A percentile compares a stretch with the other conserved stretches of the same genome.
Conservation (phyloP, 2,888 invertebrate species). For the Cinara cedri region DNA sequence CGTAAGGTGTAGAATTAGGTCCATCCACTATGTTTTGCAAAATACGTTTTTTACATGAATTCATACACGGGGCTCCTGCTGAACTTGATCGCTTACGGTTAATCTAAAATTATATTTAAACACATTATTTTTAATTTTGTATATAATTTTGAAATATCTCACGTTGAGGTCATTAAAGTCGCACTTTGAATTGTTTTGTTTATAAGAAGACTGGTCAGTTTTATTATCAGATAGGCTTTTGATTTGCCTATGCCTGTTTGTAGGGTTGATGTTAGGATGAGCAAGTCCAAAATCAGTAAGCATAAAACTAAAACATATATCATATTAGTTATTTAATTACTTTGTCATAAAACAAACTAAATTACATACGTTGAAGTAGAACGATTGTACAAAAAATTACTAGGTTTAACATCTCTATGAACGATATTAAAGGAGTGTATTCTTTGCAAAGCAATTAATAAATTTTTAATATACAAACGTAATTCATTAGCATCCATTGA, state of each 20-base stretch:
- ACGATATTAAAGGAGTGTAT: constrained; percentile 86
- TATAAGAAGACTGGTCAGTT: constrained; percentile 5
- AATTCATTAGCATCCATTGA: constrained; percentile 75
- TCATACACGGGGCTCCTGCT: constrained; percentile 27
- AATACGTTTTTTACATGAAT: constrained; percentile 49
- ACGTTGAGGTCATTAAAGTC: constrained; percentile 22
- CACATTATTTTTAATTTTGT: background rate
- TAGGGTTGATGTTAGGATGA: constrained; percentile 67
- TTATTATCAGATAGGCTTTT: constrained; percentile 46
- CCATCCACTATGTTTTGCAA: constrained; percentile 48
- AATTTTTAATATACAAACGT: constrained; percentile 78
- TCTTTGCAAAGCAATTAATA: constrained; percentile 76
- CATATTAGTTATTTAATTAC: constrained; percentile 19
- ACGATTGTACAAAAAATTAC: constrained; percentile 86
- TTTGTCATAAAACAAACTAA: constrained; percentile 24
- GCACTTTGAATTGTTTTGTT: constrained; percentile 30
- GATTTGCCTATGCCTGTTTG: constrained; percentile 25
- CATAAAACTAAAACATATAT: constrained; percentile 68
- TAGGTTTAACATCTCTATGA: constrained; percentile 89
- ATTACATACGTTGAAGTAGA: constrained; percentile 67
- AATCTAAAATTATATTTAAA: constrained; percentile 4
- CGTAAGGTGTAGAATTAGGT: constrained; percentile 34
- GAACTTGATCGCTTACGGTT: constrained; percentile 33
- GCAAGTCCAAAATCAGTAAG: constrained; percentile 91
- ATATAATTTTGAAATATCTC: constrained; percentile 2